phyloP scores from a whole-genome alignment of 2,113 vertebrate genomes.

The Hemiprocne comata region DNA sequence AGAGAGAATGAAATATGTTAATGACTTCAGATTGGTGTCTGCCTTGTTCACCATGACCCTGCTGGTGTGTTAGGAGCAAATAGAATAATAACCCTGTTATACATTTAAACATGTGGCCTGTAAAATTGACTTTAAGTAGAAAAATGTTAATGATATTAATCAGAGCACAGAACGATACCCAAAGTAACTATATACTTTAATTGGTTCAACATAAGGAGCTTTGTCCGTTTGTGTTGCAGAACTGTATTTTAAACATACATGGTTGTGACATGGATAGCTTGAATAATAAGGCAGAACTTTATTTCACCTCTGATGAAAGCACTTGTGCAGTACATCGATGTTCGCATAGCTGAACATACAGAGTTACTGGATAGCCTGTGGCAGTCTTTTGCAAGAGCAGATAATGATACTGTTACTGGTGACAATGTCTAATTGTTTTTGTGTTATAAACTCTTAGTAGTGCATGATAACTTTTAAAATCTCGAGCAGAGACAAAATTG shows the following conservation, averaged over 20 bases:
- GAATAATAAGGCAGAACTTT: neutral
- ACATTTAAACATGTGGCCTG: neutral
- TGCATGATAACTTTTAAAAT: constrained; percentile 13
- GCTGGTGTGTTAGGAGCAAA: neutral
- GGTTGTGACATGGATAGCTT: neutral
- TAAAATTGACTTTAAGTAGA: neutral
- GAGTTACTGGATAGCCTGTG: neutral
- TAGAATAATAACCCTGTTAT: neutral
- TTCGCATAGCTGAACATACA: neutral
- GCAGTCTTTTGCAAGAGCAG: constrained; percentile 5
- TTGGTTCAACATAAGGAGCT: neutral
- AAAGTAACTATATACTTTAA: neutral
- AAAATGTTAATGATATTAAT: neutral
- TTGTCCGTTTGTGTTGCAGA: neutral
- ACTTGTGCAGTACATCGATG: neutral
- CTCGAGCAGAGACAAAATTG: constrained; percentile 15
- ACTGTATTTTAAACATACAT: neutral
- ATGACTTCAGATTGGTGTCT: neutral
- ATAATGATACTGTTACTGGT: neutral
- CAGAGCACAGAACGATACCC: neutral
- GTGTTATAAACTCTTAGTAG: constrained; percentile 25
- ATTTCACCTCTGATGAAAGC: neutral
- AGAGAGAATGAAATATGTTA: neutral
- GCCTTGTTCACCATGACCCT: neutral
- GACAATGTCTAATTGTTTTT: constrained; percentile 42